Evolutionary conservation across 2,797 vertebrate species (phyloP), one percentile per base, ranked within the genome.

Genomic region (Gadopsis bispinosus): DNA sequence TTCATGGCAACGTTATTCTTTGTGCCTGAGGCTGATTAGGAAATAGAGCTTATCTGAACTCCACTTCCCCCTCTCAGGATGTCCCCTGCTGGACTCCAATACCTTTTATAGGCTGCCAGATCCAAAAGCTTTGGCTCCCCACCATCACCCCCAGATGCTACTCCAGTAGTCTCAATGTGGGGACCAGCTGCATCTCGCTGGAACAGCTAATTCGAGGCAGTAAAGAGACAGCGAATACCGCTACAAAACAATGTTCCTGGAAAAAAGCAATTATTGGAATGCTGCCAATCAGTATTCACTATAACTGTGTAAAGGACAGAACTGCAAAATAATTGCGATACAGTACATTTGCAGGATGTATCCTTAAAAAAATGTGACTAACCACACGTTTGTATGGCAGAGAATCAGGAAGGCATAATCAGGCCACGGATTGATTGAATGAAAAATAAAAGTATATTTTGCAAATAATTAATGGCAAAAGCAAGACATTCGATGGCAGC

Each of bases 41-140:
- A 65, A 69, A 83, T 69, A 75, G 16, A 75, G 48, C 67, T 81
- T 54, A 73, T 81, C 60, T 76, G 69, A 83, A 78, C 75, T 77
- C 62, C 6, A 68, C 74, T 84, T 74, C 74, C 76, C 58, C 60
- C 39, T 79, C 67, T 75, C 63, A 76, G 64, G 69, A 84, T 76
- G 71, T 83, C 68, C 59, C 85, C 87, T 20, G 68, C 80, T 84
- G 81, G 75, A 80, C 61, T 77, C 31, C 35, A 43, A 48, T 63
- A 69, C 66, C 67, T 88, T 82, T 75, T 80, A 69, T 48, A 29
- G 50, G 50, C 61, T 85, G 84, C 79, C 83, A 86, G 69, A 80
- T 80, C 61, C 76, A 82, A 48, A 72, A 62, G 72, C 79, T 88
- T 88, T 89, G 74, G 89, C 84, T 13, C 39, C 39, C 39, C 39